Conservation (phyloP, 1,140 invertebrate genomes). For the Helicorthomorpha holstii region DNA sequence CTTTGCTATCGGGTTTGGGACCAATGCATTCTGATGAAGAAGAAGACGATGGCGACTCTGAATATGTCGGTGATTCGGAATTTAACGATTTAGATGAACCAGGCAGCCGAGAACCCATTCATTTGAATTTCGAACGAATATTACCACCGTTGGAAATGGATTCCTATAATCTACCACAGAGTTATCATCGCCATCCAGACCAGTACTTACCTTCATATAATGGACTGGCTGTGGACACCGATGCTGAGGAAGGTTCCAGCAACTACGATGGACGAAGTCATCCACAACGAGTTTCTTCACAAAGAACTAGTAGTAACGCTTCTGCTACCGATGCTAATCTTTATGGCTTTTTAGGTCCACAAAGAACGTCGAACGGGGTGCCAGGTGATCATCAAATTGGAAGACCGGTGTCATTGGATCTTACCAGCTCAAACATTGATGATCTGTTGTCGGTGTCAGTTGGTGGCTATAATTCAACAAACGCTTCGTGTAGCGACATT, state of each 20-base stretch:
- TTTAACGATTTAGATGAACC: constrained; percentile 33
- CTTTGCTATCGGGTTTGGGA: neutral
- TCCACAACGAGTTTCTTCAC: neutral
- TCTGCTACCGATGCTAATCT: neutral
- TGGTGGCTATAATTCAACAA: constrained; percentile 43
- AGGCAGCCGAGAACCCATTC: constrained; percentile 31
- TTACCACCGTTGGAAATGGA: constrained; percentile 22
- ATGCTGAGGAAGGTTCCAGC: constrained; percentile 30
- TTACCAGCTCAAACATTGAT: constrained; percentile 15
- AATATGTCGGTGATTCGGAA: constrained; percentile 47
- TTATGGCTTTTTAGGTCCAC: neutral
- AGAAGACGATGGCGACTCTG: constrained; percentile 33
- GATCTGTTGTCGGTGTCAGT: constrained; percentile 55
- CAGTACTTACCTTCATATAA: constrained; percentile 62
- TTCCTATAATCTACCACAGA: constrained; percentile 14
- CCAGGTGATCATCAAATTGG: constrained; percentile 48
- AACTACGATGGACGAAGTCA: neutral
- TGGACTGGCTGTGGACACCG: constrained; percentile 42
- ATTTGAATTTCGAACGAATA: constrained; percentile 30
- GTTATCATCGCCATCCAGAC: constrained; percentile 64
- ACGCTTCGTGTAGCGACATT: constrained; percentile 49
- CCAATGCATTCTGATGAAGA: constrained; percentile 1
- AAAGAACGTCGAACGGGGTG: neutral
- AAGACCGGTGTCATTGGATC: constrained; percentile 27
- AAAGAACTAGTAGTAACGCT: neutral